Evolutionary conservation across 1,140 invertebrate genomes (phyloP), one percentile per base, ranked within the genome.

Genomic region (Arion vulgaris): DNA sequence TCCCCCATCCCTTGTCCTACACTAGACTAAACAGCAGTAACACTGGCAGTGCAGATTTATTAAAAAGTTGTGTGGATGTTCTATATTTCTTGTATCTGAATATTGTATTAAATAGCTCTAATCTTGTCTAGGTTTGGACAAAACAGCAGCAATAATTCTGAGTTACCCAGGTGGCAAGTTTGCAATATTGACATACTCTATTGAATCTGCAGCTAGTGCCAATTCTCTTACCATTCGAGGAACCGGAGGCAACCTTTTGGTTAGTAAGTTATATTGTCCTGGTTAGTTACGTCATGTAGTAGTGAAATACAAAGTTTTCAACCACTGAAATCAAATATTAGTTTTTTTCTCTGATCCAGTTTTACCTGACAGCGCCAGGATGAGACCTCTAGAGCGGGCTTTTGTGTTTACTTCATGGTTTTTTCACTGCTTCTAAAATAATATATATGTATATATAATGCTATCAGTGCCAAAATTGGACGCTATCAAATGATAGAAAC

Each of bases 111-210:
- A 28, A 19, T 73, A 9, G 7, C n/a, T 41, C 41, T 39, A 39
- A 39, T 11, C 26, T 45, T 38, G 19, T 38, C 53, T 28, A 80
- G 78, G 78, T 53, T 66, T 57, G 36, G 78, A 80, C 78, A 71
- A 69, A 80, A 71, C 62, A 28, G 78, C 13, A 19, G 39, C 49
- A 36, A 71, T 80, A 32, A 17, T 51, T 28, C 78, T 80, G 15
- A 45, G 45, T 13, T 80, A 80, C 51, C 62, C 62, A n/a, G 78
- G 78, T 28, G 45, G 36, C 39, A 80, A 71, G 32, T 80, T 80
- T 80, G 78, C 78, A 28, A 28, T 28, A 9, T 38, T 80, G 34
- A 2, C 41, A 23, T 80, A 71, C 38, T 45, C 41, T 13, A 36
- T 45, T 34, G 68, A 71, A 71, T 32, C 34, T 4, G 32, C 34